Base-by-base conservation (phyloP, 2,113 vertebrate species). In the Bufo gargarizans region DNA sequence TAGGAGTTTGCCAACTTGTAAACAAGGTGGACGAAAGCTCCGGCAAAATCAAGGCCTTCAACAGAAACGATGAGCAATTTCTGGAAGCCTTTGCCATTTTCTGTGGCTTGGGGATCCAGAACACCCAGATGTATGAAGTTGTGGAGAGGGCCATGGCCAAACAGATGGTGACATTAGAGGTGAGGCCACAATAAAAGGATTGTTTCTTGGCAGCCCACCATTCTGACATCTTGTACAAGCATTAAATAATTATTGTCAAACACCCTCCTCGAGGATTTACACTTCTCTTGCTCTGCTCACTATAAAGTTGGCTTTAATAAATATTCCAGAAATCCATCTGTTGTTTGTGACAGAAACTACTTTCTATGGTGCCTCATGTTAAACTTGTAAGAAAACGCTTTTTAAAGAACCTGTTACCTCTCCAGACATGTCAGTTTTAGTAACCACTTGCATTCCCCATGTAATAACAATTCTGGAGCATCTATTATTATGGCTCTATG, bases 71-170 rank as follows among this genome's bases (percentile, higher is more conserved):
- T 12, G 97, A 99, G 72, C 97, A 99, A 93, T 99, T 99, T 93
- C 92, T 99, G 90, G 98, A 99, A 93, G 98, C 98, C 0, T 99
- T 99, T 6, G 97, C 97, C 89, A 97, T 99, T 92, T 99, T 99
- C 91, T 99, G 98, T 59, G 98, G 98, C 50, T 93, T 99, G 61
- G 98, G 97, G 53, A 99, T 99, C 90, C 98, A 98, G 94, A 99
- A 99, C 91, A 99, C 98, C 0, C 98, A 99, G 95, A 99, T 99
- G 98, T 99, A 99, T 0, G 98, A 99, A 90, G 96, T 96, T 0
- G 97, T 99, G 92, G 98, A 99, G 91, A 93, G 97, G 91, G 97
- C 97, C 90, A 99, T 99, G 98, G 98, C 97, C 90, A 99, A 99
- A 91, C 98, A 99, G 87, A 97, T 98, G 92, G 98, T 99, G 91